Evolutionary conservation across 1,140 invertebrate species (phyloP), one percentile per base, ranked within the genome.

Genomic region (Drosophila busckii): DNA sequence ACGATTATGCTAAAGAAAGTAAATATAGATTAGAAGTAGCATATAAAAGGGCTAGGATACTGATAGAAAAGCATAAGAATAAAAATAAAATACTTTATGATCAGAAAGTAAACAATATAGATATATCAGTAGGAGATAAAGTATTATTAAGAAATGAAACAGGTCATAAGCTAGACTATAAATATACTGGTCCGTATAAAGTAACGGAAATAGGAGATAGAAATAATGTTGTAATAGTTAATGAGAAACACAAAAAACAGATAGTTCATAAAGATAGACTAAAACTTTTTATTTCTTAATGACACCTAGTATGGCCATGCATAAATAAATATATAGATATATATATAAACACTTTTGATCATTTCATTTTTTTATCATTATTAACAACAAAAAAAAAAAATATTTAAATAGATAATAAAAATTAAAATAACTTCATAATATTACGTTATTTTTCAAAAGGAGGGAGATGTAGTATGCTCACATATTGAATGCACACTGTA

Each of bases 61-160:
- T 42, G 9, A n/a, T 35, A 16, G 31, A 60, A 50, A 31, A 53
- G 25, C n/a, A 44, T 44, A 44, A 44, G 10, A 19, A 2, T 9
- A 28, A 17, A 9, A 25, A 42, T 16, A 42, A 42, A 28, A n/a
- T 17, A 22, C 3, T 28, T 1, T 9, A 31, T 13, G 41, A 45
- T 45, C 10, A 12, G 13, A 45, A 32, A 45, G 23, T 29, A 42
- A n/a, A n/a, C n/a, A n/a, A n/a, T n/a, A n/a, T n/a, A n/a, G n/a
- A n/a, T n/a, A n/a, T 44, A 44, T 6, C 3, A 44, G 20, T 44
- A 19, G 9, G 9, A 17, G 41, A 44, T 20, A 16, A 31, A 31
- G 41, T 32, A 20, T 13, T 31, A 8, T 45, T 45, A 44, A 45
- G 16, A 17, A 45, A 45, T 31, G 41, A 44, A 44, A 44, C 26